Percentiles rank a stretch among this genome's conserved stretches.
Conservation (phyloP, 2,797 vertebrate genomes). For the Chromis chromis region DNA sequence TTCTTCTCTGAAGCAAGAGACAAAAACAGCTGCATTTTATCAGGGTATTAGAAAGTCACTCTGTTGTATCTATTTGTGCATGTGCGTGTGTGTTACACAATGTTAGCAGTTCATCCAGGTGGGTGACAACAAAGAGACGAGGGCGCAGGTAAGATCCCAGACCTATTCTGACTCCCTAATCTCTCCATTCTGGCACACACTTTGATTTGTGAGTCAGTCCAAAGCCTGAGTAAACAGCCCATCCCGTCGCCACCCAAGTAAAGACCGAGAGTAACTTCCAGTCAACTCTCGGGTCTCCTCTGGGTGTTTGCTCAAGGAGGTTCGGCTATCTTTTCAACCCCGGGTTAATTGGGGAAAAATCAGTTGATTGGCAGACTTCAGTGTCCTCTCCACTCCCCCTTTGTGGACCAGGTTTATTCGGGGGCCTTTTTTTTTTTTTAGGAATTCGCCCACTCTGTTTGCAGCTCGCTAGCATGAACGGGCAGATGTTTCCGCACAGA, state of each 20-base stretch:
- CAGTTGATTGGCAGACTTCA: conserved; percentile 68
- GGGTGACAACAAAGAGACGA: conserved; percentile 79
- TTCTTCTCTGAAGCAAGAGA: conserved; percentile 46
- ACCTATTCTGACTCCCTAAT: conserved; percentile 74
- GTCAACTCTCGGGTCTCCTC: conserved; percentile 71
- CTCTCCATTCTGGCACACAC: conserved; percentile 76
- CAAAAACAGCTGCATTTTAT: conserved; percentile 70
- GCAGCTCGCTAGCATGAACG: conserved; percentile 59
- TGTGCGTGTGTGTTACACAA: conserved; percentile 52
- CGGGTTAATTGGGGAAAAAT: conserved; percentile 41
- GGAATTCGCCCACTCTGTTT: conserved; percentile 67
- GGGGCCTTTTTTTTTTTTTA: conserved; percentile 25
- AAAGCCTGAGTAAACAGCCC: conserved; percentile 76
- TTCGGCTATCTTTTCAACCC: conserved; percentile 72
- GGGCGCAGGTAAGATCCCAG: conserved; percentile 75
- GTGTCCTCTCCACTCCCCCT: conserved; percentile 54
- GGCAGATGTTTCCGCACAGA: conserved; percentile 79
- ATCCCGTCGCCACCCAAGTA: conserved; percentile 66
- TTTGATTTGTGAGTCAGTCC: conserved; percentile 82
- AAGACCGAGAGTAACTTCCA: conserved; percentile 60
- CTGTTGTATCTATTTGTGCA: conserved; percentile 40
- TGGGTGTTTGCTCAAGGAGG: conserved; percentile 66
- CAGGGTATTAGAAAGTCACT: conserved; percentile 55
- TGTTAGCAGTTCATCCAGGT: conserved; percentile 79
- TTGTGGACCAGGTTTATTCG: conserved; percentile 71